These are phyloP conservation scores for Eilema sororculum DNA, from an alignment of 2,888 invertebrate genomes.

Conservation along the genomic window DNA sequence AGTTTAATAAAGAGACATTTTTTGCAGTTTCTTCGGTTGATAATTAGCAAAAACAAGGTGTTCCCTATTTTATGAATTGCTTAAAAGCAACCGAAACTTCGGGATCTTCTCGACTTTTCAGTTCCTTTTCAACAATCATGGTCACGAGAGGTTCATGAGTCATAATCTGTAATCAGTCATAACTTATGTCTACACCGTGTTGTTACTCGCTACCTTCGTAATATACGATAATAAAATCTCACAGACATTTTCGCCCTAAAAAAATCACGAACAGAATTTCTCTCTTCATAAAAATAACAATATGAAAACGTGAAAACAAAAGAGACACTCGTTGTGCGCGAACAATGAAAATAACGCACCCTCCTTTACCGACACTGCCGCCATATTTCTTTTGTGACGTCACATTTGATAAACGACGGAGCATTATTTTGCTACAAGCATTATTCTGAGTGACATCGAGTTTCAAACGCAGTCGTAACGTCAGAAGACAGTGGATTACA, in stretches of 20 bases:
- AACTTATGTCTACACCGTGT: background rate
- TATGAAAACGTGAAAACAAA: constrained; percentile 28
- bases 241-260: background rate
- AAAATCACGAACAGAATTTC: background rate
- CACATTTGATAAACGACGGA: constrained; percentile 7
- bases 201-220: background rate
- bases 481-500: too few relatives aligned
- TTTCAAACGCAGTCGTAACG: too few relatives aligned
- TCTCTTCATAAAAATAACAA: constrained; percentile 10
- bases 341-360: constrained; percentile 32
- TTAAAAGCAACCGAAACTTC: too few relatives aligned
- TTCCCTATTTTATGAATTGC: too few relatives aligned
- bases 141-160: background rate
- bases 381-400: constrained; percentile 41
- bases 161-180: too few relatives aligned
- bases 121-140: too few relatives aligned
- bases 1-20: too few relatives aligned
- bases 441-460: too few relatives aligned
- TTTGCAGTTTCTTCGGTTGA: too few relatives aligned
- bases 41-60: too few relatives aligned
- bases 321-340: constrained; percentile 30
- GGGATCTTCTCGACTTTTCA: too few relatives aligned
- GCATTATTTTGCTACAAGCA: background rate
- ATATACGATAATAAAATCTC: background rate
- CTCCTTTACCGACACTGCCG: constrained; percentile 26